phyloP scores from a whole-genome alignment of 2,888 invertebrate genomes.

The Lissocephala sabroskyi region DNA sequence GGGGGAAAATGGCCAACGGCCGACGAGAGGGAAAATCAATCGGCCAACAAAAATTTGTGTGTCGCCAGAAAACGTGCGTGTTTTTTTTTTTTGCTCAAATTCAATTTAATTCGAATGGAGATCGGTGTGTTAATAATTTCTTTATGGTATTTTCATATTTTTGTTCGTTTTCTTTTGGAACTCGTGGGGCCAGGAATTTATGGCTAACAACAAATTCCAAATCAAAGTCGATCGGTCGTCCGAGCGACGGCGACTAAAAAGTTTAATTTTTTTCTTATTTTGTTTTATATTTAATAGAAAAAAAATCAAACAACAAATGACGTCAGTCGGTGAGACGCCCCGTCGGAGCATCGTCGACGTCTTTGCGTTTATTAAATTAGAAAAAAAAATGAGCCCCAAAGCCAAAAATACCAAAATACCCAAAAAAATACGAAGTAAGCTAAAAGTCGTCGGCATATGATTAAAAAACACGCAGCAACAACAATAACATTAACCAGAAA shows the following conservation, averaged over 20 bases:
- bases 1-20: too few species aligned
- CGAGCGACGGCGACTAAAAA: too few species aligned
- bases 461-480: constrained; percentile 10
- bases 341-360: not conserved
- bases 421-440: constrained; percentile 18
- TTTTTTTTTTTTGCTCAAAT: constrained; percentile 4
- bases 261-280: not conserved
- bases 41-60: constrained; percentile 1
- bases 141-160: too few species aligned
- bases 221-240: constrained; percentile 5
- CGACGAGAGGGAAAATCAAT: constrained; percentile 3
- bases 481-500: constrained; percentile 6
- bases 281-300: constrained; percentile 41
- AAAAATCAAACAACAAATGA: constrained; percentile 44
- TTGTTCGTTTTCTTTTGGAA: too few species aligned
- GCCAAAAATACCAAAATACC: not conserved
- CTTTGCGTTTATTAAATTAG: constrained; percentile 39
- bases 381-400: constrained; percentile 22
- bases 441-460: constrained; percentile 6
- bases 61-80: constrained; percentile 22
- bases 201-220: constrained; percentile 32
- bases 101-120: too few species aligned
- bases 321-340: constrained; percentile 38
- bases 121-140: too few species aligned
- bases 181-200: constrained; percentile 21